Percentiles rank a stretch among this genome's conserved stretches.
These are phyloP conservation scores for Artibeus lituratus DNA, from an alignment of 2,797 vertebrate species.

Conservation along the genomic window DNA sequence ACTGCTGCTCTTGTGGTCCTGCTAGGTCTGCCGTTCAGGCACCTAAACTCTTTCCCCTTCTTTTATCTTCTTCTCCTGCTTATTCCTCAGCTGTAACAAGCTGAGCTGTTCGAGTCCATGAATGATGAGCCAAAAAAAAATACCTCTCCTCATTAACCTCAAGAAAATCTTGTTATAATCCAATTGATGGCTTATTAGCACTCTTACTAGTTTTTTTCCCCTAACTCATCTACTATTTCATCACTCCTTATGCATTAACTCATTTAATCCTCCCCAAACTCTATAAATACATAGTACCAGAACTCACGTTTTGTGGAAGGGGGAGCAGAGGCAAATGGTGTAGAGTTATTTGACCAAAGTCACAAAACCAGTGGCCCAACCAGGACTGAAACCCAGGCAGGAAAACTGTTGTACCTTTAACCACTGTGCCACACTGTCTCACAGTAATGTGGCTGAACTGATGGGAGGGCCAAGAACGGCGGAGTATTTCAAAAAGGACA, in stretches of 20 bases:
- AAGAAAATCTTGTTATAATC: constrained; percentile 21
- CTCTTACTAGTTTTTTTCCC: background rate
- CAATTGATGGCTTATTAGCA: background rate
- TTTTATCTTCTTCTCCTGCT: background rate
- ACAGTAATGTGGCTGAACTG: background rate
- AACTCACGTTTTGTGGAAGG: background rate
- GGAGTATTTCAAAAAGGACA: background rate
- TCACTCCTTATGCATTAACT: background rate
- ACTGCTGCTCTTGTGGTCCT: background rate
- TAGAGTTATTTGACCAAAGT: background rate
- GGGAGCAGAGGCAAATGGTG: background rate
- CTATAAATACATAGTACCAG: background rate
- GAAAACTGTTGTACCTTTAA: background rate
- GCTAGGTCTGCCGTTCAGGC: background rate
- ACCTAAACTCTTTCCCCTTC: background rate
- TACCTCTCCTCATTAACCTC: background rate
- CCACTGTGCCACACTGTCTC: background rate
- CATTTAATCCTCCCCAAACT: background rate
- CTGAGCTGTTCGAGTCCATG: background rate
- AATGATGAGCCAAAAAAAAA: background rate
- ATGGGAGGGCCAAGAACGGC: background rate
- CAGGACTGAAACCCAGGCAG: background rate
- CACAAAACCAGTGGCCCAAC: background rate
- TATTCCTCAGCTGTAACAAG: constrained; percentile 30
- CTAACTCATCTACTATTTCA: background rate